Conservation (phyloP, 2,113 vertebrate species). For the Sylvia atricapilla region DNA sequence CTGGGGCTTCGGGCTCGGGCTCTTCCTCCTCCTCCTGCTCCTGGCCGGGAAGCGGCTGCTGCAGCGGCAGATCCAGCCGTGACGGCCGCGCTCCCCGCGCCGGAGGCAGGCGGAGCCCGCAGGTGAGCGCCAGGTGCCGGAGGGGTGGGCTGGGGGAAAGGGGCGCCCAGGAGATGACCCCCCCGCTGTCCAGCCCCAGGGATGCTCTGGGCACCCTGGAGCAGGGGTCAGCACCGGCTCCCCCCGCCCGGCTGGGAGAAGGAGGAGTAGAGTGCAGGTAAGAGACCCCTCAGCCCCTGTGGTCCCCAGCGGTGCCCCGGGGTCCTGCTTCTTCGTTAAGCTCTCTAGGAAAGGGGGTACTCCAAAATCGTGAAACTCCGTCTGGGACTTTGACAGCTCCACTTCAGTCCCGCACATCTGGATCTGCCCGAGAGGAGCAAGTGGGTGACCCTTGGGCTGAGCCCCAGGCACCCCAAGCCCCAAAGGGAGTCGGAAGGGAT, state of each 20-base stretch:
- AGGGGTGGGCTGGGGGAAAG: background rate
- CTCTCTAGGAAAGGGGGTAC: background rate
- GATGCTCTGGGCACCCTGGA: background rate
- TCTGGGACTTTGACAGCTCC: background rate
- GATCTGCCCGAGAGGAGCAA: background rate
- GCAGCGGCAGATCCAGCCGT: conserved; percentile 12
- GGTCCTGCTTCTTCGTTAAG: background rate
- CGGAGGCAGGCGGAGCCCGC: background rate
- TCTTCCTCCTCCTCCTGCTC: background rate
- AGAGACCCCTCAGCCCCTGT: background rate
- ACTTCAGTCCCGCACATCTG: background rate
- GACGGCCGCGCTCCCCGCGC: background rate
- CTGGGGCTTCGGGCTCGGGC: background rate
- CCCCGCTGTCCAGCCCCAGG: background rate
- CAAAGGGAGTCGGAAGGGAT: background rate
- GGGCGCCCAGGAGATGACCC: background rate
- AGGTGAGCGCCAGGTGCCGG: conserved; percentile 28
- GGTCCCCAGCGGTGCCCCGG: background rate
- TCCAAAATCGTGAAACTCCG: background rate
- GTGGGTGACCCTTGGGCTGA: background rate
- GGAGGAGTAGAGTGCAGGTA: background rate
- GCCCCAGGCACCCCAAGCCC: accelerated
- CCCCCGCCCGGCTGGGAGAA: background rate
- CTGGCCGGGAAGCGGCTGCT: conserved; percentile 21
- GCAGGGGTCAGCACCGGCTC: background rate